Evolutionary conservation across 2,797 vertebrate species (phyloP).

Genomic region (Phataginus tricuspis): DNA sequence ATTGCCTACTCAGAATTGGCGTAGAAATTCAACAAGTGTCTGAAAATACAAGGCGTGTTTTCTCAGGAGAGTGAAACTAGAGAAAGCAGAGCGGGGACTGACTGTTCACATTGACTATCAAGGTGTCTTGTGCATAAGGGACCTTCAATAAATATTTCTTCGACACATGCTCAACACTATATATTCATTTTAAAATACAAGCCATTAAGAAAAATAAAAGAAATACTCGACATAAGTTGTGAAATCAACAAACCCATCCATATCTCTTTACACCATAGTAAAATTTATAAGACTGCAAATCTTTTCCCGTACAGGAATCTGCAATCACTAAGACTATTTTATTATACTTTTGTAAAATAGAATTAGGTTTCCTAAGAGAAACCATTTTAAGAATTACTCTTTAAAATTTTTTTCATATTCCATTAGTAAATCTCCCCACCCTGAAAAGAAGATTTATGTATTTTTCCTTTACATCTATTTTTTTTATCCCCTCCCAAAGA

Average conservation of each 20-base stretch:
- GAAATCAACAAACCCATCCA: not conserved
- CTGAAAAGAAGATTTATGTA: not conserved
- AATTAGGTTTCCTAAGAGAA: constrained; percentile 41
- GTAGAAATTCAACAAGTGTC: not conserved
- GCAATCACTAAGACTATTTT: not conserved
- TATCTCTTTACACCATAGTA: not conserved
- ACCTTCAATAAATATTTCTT: not conserved
- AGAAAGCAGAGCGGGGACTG: not conserved
- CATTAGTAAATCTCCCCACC: not conserved
- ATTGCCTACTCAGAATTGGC: not conserved
- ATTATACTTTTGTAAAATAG: constrained; percentile 60
- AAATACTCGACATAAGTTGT: not conserved
- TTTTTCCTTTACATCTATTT: not conserved
- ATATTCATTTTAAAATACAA: not conserved
- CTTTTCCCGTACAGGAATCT: not conserved
- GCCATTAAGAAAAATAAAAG: not conserved
- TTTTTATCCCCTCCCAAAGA: constrained; percentile 26
- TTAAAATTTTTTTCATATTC: not conserved
- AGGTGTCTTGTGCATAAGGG: not conserved
- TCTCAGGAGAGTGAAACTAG: not conserved
- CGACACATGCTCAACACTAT: not conserved
- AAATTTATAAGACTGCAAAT: constrained; percentile 6
- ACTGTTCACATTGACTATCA: not conserved
- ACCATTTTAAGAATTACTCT: constrained; percentile 44
- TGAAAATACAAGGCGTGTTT: not conserved